Conservation (phyloP, 1,140 invertebrate genomes). For the Sitophilus oryzae region DNA sequence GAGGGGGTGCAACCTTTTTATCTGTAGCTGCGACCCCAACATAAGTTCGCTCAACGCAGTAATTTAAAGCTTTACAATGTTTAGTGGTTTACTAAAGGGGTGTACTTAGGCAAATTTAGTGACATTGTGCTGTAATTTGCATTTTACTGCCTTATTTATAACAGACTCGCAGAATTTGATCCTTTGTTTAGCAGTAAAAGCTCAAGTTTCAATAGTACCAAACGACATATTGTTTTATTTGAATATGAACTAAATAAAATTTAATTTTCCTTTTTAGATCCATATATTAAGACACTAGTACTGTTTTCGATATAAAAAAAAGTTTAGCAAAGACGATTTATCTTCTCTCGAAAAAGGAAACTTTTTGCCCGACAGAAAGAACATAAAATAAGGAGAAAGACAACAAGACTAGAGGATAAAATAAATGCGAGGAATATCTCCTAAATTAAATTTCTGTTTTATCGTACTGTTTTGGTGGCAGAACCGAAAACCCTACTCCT, state of each 20-base stretch:
- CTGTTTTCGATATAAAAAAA: too few relatives aligned
- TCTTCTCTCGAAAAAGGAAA: neutral
- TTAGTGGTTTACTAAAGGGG: neutral
- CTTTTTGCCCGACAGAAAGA: neutral
- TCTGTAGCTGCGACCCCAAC: neutral
- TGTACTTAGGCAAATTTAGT: neutral
- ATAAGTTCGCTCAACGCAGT: neutral
- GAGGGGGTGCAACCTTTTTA: neutral
- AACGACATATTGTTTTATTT: too few relatives aligned
- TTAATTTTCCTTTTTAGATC: too few relatives aligned
- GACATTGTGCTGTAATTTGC: neutral
- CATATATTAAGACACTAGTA: too few relatives aligned
- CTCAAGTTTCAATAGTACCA: too few relatives aligned
- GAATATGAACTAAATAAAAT: too few relatives aligned
- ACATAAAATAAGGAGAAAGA: conserved; percentile 3
- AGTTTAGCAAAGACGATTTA: too few relatives aligned
- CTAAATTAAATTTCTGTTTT: conserved; percentile 23
- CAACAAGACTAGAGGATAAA: conserved; percentile 1
- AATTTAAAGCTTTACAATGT: neutral
- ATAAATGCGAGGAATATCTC: conserved; percentile 14
- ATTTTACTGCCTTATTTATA: neutral
- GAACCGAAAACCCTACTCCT: conserved; percentile 11
- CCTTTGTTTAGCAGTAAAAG: too few relatives aligned
- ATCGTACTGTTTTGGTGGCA: conserved; percentile 12
- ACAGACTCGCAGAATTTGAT: too few relatives aligned